Evolutionary conservation across 35 echinoderm and acorn worm genomes (phyloP).

Genomic region (Ophioderma brevispina): DNA sequence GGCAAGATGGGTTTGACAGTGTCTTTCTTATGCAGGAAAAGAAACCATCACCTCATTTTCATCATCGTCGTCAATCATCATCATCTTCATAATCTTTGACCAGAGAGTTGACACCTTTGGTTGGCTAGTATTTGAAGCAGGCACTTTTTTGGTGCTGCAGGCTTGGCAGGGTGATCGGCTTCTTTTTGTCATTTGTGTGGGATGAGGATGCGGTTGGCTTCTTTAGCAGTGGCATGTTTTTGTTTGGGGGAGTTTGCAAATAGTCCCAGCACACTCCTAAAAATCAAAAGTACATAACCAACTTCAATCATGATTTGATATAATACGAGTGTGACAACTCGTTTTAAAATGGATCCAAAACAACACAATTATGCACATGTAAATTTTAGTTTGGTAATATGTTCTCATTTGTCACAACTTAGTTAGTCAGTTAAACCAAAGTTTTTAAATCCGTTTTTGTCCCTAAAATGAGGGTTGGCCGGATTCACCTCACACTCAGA

Average conservation of each 20-base stretch:
- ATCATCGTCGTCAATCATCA: conserved; percentile 57
- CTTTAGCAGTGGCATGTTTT: conserved; percentile 58
- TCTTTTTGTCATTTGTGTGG: conserved; percentile 79
- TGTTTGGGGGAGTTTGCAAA: conserved; percentile 85
- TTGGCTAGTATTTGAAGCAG: too few species aligned
- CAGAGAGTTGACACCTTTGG: background rate
- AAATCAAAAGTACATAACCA: too few species aligned
- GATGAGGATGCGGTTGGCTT: conserved; percentile 79
- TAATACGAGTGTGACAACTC: too few species aligned
- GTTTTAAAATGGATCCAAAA: too few species aligned
- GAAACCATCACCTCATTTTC: conserved; percentile 48
- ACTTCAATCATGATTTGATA: too few species aligned
- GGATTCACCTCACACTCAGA: too few species aligned
- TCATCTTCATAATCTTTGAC: conserved; percentile 56
- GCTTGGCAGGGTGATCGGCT: conserved; percentile 4
- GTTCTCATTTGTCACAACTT: too few species aligned
- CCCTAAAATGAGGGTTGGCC: too few species aligned
- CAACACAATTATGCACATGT: too few species aligned
- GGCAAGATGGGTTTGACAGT: background rate
- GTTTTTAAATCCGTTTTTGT: too few species aligned
- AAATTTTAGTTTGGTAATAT: too few species aligned
- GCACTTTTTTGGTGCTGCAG: background rate
- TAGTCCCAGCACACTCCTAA: conserved; percentile 59
- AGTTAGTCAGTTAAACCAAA: too few species aligned
- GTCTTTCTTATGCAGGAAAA: conserved; percentile 25